These are phyloP conservation scores for Melanocharis versteri DNA, from an alignment of 2,113 vertebrate species.

Conservation along the genomic window DNA sequence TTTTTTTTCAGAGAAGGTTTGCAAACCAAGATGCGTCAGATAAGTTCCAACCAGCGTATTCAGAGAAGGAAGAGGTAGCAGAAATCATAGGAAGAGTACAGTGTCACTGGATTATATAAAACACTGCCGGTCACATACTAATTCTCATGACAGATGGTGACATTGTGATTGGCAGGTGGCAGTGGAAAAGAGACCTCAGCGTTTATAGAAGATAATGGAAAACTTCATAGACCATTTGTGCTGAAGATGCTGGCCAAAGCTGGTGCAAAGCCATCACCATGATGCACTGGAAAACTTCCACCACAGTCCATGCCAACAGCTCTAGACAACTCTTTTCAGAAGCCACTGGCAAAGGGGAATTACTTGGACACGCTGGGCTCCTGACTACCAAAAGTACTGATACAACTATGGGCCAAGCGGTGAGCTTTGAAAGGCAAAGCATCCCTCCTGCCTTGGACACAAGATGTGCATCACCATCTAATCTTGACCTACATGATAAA, in stretches of 20 bases:
- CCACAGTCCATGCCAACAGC: background rate
- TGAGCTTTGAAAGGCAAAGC: background rate
- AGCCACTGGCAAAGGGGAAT: background rate
- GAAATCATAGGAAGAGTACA: background rate
- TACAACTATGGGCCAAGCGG: background rate
- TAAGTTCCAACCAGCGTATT: background rate
- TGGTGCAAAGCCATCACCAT: background rate
- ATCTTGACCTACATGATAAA: background rate
- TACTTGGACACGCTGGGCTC: rapidly evolving
- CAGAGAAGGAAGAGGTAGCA: background rate
- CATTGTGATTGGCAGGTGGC: background rate
- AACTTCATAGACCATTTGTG: background rate
- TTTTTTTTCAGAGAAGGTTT: background rate
- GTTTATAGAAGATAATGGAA: background rate
- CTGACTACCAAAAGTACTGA: background rate
- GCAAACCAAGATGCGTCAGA: background rate
- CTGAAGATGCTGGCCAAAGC: background rate
- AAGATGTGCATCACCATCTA: background rate
- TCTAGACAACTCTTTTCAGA: background rate
- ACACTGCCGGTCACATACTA: background rate
- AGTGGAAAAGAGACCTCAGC: background rate
- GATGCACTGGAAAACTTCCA: background rate
- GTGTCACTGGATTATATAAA: background rate
- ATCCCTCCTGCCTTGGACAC: background rate
- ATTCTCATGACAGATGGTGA: background rate